phyloP scores from a whole-genome alignment of 2,113 vertebrate species.

The Aphyosemion australe region DNA sequence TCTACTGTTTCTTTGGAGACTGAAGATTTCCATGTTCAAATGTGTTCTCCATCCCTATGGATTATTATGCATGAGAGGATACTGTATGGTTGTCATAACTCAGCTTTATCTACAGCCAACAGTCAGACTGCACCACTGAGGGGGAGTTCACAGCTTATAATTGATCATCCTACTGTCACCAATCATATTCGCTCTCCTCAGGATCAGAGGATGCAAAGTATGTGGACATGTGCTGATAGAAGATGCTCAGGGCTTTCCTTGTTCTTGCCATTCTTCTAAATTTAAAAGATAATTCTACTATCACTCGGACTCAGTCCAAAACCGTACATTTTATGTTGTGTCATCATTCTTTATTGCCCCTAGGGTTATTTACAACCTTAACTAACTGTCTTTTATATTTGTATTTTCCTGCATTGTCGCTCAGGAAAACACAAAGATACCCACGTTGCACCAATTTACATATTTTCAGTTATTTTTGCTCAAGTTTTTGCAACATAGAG shows the following conservation, averaged over 20 bases:
- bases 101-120: constrained; percentile 75
- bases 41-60: constrained; percentile 57
- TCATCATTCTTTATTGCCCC: constrained; percentile 16
- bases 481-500: too few species aligned
- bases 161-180: constrained; percentile 72
- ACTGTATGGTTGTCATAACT: constrained; percentile 72
- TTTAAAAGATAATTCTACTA: constrained; percentile 29
- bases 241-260: constrained; percentile 29
- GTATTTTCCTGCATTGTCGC: background rate
- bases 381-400: too few species aligned
- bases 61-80: constrained; percentile 72
- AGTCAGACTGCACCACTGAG: constrained; percentile 71
- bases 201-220: constrained; percentile 46
- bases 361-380: background rate
- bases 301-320: constrained; percentile 26
- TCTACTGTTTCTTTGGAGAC: constrained; percentile 46
- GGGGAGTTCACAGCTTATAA: constrained; percentile 75
- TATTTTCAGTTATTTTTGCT: too few species aligned
- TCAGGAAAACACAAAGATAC: background rate
- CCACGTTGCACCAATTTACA: too few species aligned
- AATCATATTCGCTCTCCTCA: constrained; percentile 63
- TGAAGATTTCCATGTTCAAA: constrained; percentile 51
- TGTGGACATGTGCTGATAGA: constrained; percentile 51
- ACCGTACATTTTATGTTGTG: constrained; percentile 3
- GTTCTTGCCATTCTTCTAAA: constrained; percentile 28